Conservation (phyloP, 2,113 vertebrate species). For the Axis porcinus region DNA sequence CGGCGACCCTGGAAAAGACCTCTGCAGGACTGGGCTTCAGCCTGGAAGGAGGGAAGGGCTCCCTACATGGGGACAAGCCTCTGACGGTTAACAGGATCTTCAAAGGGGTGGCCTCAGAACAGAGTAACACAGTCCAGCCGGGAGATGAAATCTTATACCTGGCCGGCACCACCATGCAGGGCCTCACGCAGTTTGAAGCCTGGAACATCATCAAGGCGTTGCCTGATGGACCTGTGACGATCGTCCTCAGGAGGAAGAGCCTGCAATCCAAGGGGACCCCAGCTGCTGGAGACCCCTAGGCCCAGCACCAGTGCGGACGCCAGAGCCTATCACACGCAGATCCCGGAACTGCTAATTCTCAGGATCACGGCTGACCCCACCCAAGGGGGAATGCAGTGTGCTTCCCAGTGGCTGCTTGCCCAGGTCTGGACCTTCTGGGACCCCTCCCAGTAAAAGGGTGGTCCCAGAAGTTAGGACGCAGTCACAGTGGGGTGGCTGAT, state of each 20-base stretch:
- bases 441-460: not conserved
- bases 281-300: constrained; percentile 48
- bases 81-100: no score
- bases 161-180: constrained; percentile 82
- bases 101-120: constrained; percentile 84
- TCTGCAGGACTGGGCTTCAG: no score
- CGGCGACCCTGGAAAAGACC: no score
- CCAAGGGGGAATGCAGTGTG: not conserved
- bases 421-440: not conserved
- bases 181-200: constrained; percentile 93
- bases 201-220: constrained; percentile 92
- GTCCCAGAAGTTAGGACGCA: not conserved
- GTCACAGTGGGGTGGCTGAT: not conserved
- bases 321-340: not conserved
- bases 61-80: no score
- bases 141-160: constrained; percentile 91
- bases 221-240: constrained; percentile 85
- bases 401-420: not conserved
- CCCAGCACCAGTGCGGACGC: not conserved
- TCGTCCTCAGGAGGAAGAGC: constrained; percentile 81
- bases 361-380: constrained; percentile 23
- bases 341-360: not conserved
- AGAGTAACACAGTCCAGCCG: constrained; percentile 80
- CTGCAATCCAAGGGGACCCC: not conserved
- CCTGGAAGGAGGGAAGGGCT: no score